phyloP scores from a whole-genome alignment of 2,113 vertebrate species.

The Podarcis muralis region DNA sequence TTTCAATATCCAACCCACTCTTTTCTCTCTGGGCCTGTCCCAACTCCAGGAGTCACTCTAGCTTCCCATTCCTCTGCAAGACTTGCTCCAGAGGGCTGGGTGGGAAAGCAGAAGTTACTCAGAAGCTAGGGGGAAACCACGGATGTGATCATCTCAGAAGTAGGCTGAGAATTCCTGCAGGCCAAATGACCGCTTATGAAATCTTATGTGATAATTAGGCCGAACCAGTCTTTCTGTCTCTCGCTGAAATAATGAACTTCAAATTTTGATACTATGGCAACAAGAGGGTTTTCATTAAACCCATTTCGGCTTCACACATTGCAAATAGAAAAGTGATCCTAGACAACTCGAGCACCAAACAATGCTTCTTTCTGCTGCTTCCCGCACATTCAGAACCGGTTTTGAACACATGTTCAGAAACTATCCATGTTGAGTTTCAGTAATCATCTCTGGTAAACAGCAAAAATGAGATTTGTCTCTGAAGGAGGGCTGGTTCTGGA shows the following conservation, averaged over 20 bases:
- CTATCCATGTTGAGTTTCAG: background rate
- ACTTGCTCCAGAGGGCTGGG: background rate
- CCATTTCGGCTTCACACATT: background rate
- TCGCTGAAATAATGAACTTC: background rate
- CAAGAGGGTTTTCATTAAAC: slow-evolving; percentile 3
- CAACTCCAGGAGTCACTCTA: background rate
- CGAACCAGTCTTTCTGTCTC: background rate
- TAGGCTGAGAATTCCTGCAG: background rate
- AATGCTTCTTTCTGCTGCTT: background rate
- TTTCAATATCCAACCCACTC: too few species aligned
- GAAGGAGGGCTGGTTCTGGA: background rate
- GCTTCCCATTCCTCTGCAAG: background rate
- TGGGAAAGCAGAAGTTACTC: background rate
- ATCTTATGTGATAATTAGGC: background rate
- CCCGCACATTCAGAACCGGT: background rate
- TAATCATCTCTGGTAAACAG: background rate
- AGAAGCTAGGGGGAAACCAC: background rate
- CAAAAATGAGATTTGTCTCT: background rate
- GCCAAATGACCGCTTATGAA: background rate
- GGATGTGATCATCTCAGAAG: background rate
- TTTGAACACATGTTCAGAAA: background rate
- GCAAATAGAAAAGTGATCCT: background rate
- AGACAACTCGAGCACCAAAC: background rate
- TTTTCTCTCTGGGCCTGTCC: background rate
- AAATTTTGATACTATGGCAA: background rate